Conservation (phyloP, 2,888 invertebrate genomes). For the Prenolepis imparis region DNA sequence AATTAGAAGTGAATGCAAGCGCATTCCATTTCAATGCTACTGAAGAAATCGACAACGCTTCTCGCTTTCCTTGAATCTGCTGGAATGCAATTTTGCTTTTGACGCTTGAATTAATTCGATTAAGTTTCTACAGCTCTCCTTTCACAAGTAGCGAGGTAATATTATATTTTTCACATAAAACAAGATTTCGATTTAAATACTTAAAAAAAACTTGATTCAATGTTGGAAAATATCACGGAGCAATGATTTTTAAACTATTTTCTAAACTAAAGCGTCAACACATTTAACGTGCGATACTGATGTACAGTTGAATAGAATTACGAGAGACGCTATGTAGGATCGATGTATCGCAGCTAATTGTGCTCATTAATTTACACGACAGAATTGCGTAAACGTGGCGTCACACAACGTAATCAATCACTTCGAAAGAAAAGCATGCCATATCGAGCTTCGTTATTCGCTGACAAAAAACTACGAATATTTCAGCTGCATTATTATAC, state of each 20-base stretch:
- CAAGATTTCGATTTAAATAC: neutral
- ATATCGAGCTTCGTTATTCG: neutral
- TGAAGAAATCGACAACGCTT: constrained; percentile 18
- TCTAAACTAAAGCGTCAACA: neutral
- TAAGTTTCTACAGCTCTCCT: neutral
- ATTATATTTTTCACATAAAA: neutral
- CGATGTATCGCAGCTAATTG: constrained; percentile 15
- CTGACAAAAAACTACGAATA: constrained; percentile 32
- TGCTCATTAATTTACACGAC: neutral
- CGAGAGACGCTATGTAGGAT: neutral
- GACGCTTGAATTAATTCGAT: constrained; percentile 15
- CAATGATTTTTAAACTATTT: neutral
- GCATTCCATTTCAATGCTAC: neutral
- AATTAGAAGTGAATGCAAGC: constrained; percentile 16
- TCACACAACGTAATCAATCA: constrained; percentile 25
- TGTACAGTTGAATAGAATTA: neutral
- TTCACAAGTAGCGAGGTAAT: neutral
- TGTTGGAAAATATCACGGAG: neutral
- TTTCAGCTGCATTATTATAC: neutral
- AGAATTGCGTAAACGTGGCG: constrained; percentile 13
- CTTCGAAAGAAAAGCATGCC: constrained; percentile 7
- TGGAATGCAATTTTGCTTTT: neutral
- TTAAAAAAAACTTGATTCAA: neutral
- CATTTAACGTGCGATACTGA: too few relatives aligned
- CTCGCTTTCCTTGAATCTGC: neutral